Conservation (phyloP, 2,888 invertebrate species). For the Dynastes maya region DNA sequence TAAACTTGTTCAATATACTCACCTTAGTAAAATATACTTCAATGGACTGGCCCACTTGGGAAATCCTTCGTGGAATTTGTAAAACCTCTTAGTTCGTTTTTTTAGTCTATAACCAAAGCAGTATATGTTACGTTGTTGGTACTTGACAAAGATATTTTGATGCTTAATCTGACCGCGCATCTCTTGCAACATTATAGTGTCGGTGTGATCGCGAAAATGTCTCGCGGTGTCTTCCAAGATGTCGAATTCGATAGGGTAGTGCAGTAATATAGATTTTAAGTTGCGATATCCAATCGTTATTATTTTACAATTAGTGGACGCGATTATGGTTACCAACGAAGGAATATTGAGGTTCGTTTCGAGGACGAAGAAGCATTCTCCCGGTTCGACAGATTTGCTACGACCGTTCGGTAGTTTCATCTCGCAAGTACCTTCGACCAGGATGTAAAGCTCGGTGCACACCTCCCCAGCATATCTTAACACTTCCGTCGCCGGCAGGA, state of each 20-base stretch:
- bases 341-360: conserved; percentile 56
- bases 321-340: conserved; percentile 54
- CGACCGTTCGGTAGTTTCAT: conserved; percentile 45
- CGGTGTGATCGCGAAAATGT: neutral
- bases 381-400: conserved; percentile 50
- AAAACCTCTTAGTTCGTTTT: conserved; percentile 44
- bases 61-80: conserved; percentile 44
- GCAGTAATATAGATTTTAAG: conserved; percentile 37
- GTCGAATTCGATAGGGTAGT: conserved; percentile 12
- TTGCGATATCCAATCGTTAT: conserved; percentile 40
- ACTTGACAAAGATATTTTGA: neutral
- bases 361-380: conserved; percentile 54
- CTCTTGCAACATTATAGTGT: neutral
- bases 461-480: conserved; percentile 57
- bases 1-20: conserved; percentile 40
- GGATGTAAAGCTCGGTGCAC: conserved; percentile 57
- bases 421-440: conserved; percentile 57
- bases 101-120: conserved; percentile 46
- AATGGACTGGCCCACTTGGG: conserved; percentile 32
- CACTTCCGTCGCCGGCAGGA: conserved; percentile 56
- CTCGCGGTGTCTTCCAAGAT: conserved; percentile 13
- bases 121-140: neutral
- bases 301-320: conserved; percentile 56
- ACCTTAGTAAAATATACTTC: conserved; percentile 52
- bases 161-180: neutral